Evolutionary conservation across 2,888 invertebrate genomes (phyloP).

Genomic region (Drosophila phalerata): DNA sequence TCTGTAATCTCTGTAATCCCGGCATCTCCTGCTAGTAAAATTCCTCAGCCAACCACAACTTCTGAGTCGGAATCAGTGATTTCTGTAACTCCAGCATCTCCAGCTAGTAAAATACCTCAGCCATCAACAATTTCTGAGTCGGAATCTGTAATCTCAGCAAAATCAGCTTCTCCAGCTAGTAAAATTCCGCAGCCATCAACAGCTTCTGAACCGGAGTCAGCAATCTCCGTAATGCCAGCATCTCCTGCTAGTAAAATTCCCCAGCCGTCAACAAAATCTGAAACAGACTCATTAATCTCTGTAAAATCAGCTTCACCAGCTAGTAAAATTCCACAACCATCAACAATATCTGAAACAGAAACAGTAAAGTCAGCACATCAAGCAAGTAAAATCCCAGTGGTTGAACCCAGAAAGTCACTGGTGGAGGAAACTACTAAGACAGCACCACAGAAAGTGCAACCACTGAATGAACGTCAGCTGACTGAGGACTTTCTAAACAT

Average conservation of each 20-base stretch:
- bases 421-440: slow-evolving; percentile 45
- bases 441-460: slow-evolving; percentile 29
- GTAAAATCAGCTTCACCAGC: slow-evolving; percentile 50
- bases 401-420: slow-evolving; percentile 55
- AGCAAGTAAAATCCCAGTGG: slow-evolving; percentile 48
- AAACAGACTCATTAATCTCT: slow-evolving; percentile 10
- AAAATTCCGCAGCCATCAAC: slow-evolving; percentile 41
- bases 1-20: slow-evolving; percentile 13
- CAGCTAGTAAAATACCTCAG: slow-evolving; percentile 51
- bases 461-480: slow-evolving; percentile 57
- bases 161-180: slow-evolving; percentile 47
- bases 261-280: neutral
- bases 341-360: neutral
- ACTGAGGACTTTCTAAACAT: slow-evolving; percentile 72
- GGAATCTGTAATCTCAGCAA: slow-evolving; percentile 60
- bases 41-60: slow-evolving; percentile 31
- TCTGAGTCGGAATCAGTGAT: slow-evolving; percentile 24
- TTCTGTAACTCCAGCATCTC: slow-evolving; percentile 42
- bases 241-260: slow-evolving; percentile 57
- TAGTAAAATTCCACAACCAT: slow-evolving; percentile 48
- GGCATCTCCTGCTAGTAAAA: slow-evolving; percentile 42
- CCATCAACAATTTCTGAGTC: slow-evolving; percentile 16
- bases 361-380: slow-evolving; percentile 9
- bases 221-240: slow-evolving; percentile 45
- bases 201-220: neutral